Evolutionary conservation across 2,888 invertebrate genomes (phyloP), one percentile per base, ranked within the genome.

Genomic region (Drosophila pseudotalamancana): DNA sequence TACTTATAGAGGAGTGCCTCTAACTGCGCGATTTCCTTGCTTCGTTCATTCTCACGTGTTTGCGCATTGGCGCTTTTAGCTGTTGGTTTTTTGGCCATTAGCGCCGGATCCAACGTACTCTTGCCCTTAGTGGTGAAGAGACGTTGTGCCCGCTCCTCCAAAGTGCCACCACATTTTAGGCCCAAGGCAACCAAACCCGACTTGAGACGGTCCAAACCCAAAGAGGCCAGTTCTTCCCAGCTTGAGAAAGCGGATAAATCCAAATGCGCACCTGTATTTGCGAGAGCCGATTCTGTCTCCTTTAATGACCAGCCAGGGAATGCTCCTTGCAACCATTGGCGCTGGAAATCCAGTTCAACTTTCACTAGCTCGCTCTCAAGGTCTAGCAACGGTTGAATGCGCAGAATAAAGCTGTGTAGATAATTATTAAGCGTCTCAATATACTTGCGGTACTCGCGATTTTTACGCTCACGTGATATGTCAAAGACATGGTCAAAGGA

Each of bases 171-270:
- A 92, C 99, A 99, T 92, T 99, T 99, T 1, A 99, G 93, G 0
- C 98, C 98, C 14, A 99, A 92, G 4, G 99, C 99, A 95, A 99
- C 96, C 11, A 99, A 92, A 0, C 99, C 99, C 0, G 98, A 98
- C 91, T 99, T 99, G 31, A 99, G 93, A 89, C 99, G 95, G 92
- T 99, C 99, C 77, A 99, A 92, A 16, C 99, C 99, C 3, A 99
- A 93, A 0, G 99, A 98, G 0, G 99, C 99, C 68, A 99, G 92
- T 92, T 99, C 99, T 92, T 98, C 97, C 95, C 97, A 97, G 16
- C 98, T 98, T 0, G 98, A 98, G 91, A 99, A 99, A 0, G 98
- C 98, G 0, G 98, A 98, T n/a, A 99, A 92, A 91, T 99, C 99
- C 71, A 99, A 93, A 92, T 98, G 98, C 3, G 99, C 99, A 16